Base-by-base conservation (phyloP, 2,797 vertebrate genomes). In the Melanotaenia pygmaea region DNA sequence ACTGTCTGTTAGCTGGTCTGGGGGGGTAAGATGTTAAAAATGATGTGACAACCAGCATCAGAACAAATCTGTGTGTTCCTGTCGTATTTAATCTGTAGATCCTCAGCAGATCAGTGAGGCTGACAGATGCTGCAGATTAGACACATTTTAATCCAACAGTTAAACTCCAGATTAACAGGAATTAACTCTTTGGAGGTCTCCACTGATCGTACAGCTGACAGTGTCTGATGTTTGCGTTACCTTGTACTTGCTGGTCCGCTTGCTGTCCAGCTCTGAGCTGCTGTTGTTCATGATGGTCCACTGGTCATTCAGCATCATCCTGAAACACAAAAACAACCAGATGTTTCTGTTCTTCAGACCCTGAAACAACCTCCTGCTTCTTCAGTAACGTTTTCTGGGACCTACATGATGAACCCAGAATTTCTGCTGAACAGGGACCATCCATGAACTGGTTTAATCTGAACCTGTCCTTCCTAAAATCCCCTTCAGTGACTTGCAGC, bases 261-360 rank as follows among this genome's bases (percentile, higher is more conserved):
- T 94, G 81, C 94, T 93, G 84, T 95, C 95, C 51, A 96, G 94
- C 77, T 96, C 96, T 8, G 96, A 93, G 72, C 93, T 94, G 80
- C 95, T 95, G 91, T 96, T 95, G 89, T 96, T 95, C 94, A 95
- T 93, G 88, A 94, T 94, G 88, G 95, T 96, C 95, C 95, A 96
- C 18, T 89, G 91, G 59, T 96, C 95, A 61, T 95, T 96, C 82
- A 94, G 89, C 94, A 94, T 96, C 90, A 91, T 95, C 90, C 92
- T 93, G 86, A 78, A 70, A 84, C 20, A 84, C 66, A 86, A 45
- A 65, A 63, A 80, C 54, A 70, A 26, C 16, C 14, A 22, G 13
- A 37, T 9, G 22, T 45, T 22, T 51, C 22, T 7, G 38, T 10
- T 45, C 5, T 53, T 28, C 7, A 3, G 0, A 32, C 5, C 47